Evolutionary conservation across 1,140 invertebrate species (phyloP).

Genomic region (Cylas formicarius): DNA sequence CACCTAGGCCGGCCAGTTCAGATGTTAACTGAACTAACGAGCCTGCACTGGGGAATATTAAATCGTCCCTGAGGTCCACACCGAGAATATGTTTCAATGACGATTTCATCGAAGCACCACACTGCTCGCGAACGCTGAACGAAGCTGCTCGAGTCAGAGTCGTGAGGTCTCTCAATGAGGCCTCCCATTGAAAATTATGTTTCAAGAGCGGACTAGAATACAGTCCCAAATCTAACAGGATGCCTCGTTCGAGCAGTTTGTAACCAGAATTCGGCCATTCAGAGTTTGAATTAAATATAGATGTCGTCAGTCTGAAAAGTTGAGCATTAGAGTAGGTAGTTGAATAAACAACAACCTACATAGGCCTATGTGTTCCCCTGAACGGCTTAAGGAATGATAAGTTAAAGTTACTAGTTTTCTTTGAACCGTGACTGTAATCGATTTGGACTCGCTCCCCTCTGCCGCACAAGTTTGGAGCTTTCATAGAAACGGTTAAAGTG

Average conservation of each 20-base stretch:
- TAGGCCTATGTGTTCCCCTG: constrained; percentile 46
- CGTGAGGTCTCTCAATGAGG: constrained; percentile 65
- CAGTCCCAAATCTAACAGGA: constrained; percentile 58
- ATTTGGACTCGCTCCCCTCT: constrained; percentile 68
- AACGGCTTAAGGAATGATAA: constrained; percentile 71
- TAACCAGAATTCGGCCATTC: constrained; percentile 79
- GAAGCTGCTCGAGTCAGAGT: constrained; percentile 55
- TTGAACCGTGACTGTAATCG: constrained; percentile 70
- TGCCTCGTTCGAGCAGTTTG: constrained; percentile 55
- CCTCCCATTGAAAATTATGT: constrained; percentile 81
- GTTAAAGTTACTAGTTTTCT: constrained; percentile 64
- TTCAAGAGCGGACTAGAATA: constrained; percentile 51
- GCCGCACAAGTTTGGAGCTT: constrained; percentile 73
- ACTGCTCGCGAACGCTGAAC: constrained; percentile 75
- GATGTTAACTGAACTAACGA: constrained; percentile 58
- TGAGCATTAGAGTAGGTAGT: constrained; percentile 7
- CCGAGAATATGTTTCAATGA: constrained; percentile 68
- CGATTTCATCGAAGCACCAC: constrained; percentile 80
- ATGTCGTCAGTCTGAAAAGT: constrained; percentile 55
- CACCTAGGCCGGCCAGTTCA: constrained; percentile 81
- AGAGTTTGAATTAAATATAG: constrained; percentile 61
- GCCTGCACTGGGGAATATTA: constrained; percentile 69
- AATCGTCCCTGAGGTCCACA: constrained; percentile 70
- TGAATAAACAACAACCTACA: constrained; percentile 43
- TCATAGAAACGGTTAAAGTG: constrained; percentile 60